Conservation (phyloP, 2,888 invertebrate genomes). For the Sminthurides aquaticus region DNA sequence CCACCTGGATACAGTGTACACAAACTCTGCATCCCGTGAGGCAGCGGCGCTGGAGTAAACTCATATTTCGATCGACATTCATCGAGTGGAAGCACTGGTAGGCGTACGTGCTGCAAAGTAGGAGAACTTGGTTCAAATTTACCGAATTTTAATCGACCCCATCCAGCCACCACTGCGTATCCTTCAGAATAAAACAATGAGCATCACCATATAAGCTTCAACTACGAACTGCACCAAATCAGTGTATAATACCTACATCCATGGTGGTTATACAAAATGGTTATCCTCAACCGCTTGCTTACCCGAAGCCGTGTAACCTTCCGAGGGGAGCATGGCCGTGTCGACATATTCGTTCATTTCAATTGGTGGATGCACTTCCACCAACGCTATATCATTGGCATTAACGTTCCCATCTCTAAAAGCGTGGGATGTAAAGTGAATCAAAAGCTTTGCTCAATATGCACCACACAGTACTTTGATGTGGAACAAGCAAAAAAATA, state of each 20-base stretch:
- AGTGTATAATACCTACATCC: too few relatives aligned
- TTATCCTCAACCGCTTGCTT: too few relatives aligned
- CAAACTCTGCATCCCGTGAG: not conserved
- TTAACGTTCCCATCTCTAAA: not conserved
- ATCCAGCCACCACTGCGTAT: not conserved
- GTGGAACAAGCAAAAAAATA: not conserved
- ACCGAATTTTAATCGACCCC: not conserved
- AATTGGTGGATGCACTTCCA: not conserved
- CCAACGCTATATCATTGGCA: not conserved
- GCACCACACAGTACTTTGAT: too few relatives aligned
- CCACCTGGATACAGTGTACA: not conserved
- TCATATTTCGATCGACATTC: not conserved
- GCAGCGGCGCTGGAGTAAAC: too few relatives aligned
- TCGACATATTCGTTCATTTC: not conserved
- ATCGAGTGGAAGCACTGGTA: not conserved
- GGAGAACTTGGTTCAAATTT: not conserved
- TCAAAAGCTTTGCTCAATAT: too few relatives aligned
- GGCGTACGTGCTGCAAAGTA: not conserved
- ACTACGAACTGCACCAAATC: too few relatives aligned
- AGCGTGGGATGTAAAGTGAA: not conserved
- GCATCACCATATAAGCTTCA: too few relatives aligned
- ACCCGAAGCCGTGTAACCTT: not conserved
- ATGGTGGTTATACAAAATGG: too few relatives aligned
- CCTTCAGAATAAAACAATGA: too few relatives aligned
- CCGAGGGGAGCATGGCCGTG: not conserved